These are phyloP conservation scores for Microtus obscurus DNA, from an alignment of 2,797 vertebrate species.

Conservation along the genomic window DNA sequence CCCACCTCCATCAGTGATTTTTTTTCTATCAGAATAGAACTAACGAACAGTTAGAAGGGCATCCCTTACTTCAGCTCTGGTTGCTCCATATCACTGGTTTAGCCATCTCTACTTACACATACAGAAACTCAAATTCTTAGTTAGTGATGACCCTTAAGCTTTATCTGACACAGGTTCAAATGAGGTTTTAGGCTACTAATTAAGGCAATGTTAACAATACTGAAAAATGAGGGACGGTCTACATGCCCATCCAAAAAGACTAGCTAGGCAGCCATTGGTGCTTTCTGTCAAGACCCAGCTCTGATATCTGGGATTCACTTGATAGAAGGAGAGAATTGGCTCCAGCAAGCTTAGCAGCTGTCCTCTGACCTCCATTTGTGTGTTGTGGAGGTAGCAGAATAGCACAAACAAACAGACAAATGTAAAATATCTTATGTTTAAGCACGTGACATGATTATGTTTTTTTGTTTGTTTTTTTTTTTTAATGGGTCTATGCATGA, in stretches of 20 bases:
- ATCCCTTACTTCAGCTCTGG: not conserved
- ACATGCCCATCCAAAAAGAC: not conserved
- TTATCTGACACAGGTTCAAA: not conserved
- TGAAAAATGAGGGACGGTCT: not conserved
- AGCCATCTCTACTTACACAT: not conserved
- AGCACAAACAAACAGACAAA: too few species aligned
- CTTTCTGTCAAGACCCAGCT: not conserved
- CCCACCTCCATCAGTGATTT: too few species aligned
- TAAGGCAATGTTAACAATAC: not conserved
- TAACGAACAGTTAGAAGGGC: not conserved
- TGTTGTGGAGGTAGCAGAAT: not conserved
- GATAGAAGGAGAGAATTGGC: not conserved
- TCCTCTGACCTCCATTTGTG: not conserved
- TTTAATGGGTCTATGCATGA: too few species aligned
- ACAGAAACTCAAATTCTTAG: constrained; percentile 1
- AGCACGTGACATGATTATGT: too few species aligned
- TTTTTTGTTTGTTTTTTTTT: too few species aligned
- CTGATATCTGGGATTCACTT: not conserved
- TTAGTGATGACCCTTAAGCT: not conserved
- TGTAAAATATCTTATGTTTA: not conserved
- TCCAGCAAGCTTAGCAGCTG: not conserved
- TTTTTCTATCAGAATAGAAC: not conserved
- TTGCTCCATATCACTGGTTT: not conserved
- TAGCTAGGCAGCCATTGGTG: not conserved
- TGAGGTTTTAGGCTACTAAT: not conserved